Evolutionary conservation across 2,797 vertebrate species (phyloP).

Genomic region (Prunella strophiata): DNA sequence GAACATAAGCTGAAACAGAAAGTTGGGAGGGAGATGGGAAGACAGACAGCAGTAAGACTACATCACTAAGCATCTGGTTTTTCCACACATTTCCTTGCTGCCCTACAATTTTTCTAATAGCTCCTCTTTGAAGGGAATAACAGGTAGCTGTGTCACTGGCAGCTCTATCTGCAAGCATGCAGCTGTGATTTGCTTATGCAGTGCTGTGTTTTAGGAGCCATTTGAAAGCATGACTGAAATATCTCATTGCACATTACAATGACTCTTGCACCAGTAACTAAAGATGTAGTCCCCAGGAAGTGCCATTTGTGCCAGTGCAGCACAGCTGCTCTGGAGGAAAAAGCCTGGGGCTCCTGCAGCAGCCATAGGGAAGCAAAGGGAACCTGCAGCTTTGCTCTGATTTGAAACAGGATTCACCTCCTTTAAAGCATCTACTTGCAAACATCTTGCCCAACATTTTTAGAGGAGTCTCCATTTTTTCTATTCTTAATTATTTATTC

Average conservation of each 20-base stretch:
- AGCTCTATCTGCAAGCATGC: background rate
- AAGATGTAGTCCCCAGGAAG: constrained; percentile 62
- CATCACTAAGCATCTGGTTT: background rate
- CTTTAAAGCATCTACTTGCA: constrained; percentile 12
- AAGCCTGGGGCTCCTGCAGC: constrained; percentile 51
- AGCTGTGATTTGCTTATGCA: constrained; percentile 54
- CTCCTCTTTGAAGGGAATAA: background rate
- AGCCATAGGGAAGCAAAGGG: constrained; percentile 27
- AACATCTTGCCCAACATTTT: constrained; percentile 11
- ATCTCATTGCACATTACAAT: constrained; percentile 25
- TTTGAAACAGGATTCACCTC: constrained; percentile 24
- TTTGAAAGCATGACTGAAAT: constrained; percentile 52
- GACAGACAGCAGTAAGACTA: background rate
- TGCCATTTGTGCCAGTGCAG: constrained; percentile 55
- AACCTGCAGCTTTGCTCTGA: constrained; percentile 34
- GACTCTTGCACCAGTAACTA: constrained; percentile 62
- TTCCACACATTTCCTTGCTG: background rate
- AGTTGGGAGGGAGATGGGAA: background rate
- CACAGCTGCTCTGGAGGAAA: constrained; percentile 65
- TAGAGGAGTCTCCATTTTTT: background rate
- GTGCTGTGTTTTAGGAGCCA: constrained; percentile 45
- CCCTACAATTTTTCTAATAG: background rate
- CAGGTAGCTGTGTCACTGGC: background rate
- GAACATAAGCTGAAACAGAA: background rate
- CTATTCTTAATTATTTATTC: background rate